Conservation (phyloP, 2,797 vertebrate species). For the Cryptoblepharus egeriae region DNA sequence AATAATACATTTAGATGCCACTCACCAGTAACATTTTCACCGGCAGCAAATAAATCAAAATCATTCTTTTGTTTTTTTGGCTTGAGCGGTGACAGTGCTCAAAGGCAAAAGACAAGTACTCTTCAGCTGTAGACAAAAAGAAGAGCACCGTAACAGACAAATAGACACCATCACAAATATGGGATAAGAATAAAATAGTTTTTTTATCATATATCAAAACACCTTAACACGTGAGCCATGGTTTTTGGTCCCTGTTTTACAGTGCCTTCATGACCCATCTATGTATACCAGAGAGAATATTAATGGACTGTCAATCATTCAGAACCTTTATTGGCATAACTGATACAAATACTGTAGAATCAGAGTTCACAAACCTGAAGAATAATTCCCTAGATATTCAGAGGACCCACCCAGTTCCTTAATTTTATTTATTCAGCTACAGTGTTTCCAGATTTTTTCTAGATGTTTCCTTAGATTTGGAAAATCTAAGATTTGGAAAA, state of each 20-base stretch:
- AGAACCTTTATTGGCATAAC: too few species aligned
- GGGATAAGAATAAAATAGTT: neutral
- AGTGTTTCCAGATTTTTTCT: too few species aligned
- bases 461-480: too few species aligned
- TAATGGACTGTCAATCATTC: neutral
- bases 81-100: conserved; percentile 91
- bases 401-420: too few species aligned
- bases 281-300: neutral
- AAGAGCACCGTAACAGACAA: neutral
- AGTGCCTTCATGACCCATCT: neutral
- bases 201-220: neutral
- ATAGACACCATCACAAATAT: neutral
- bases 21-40: conserved; percentile 97
- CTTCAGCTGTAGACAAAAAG: conserved; percentile 84
- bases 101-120: conserved; percentile 93
- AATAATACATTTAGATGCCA: neutral
- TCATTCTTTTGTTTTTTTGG: conserved; percentile 97
- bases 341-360: too few species aligned
- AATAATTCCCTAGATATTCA: too few species aligned
- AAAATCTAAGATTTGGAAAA: too few species aligned
- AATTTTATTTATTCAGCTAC: too few species aligned
- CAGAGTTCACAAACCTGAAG: too few species aligned
- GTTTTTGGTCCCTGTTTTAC: conserved; percentile 1
- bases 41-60: conserved; percentile 94
- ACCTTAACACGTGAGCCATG: neutral